Base-by-base conservation (phyloP, 2,888 invertebrate species). In the Cryptophagus acutangulus region DNA sequence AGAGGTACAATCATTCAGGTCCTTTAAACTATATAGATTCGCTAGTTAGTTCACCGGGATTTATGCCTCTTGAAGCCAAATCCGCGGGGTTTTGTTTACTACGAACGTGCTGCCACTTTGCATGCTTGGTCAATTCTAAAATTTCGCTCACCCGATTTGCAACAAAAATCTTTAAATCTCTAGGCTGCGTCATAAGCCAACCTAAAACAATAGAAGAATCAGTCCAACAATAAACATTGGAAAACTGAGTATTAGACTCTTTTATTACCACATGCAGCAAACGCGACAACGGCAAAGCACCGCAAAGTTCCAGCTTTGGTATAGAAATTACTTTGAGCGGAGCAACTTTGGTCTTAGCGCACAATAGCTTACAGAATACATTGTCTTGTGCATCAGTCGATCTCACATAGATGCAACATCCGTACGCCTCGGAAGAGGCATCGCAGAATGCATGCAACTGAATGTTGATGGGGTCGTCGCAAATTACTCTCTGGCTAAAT, bases 131-230 rank as follows among this genome's bases (percentile, higher is more conserved):
- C 10, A 13, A 31, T 18, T 2, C 6, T 18, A 38, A 20, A 10
- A 41, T 41, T 15, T 29, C 12, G 9, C 37, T 8, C 9, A 41
- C 14, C 3, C 37, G 4, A 31, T 41, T 30, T 13, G 33, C 41
- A 33, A 41, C 33, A 14, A 4, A 41, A 2, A 12, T 31, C 9
- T 41, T 4, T 9, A 14, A 40, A 6, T 2, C 2, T 12, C 33
- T 17, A 9, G 38, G 17, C 14, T 8, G 25, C 2, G 4, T 14
- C 17, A 17, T 24, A 25, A 41, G 9, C 41, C 41, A 41, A 2
- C 20, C 17, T 26, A 26, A 15, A 14, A 41, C 38, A 4, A 40
- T 40, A 16, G 41, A 25, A 4, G 38, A 39, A 15, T 39, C 39
- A 2, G 17, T 18, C 39, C 20, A 34, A 17, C 4, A 26, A 3